A percentile compares a stretch with the other conserved stretches of the same genome.
Evolutionary conservation across 2,888 invertebrate genomes (phyloP).

Genomic region (Lysandra coridon): DNA sequence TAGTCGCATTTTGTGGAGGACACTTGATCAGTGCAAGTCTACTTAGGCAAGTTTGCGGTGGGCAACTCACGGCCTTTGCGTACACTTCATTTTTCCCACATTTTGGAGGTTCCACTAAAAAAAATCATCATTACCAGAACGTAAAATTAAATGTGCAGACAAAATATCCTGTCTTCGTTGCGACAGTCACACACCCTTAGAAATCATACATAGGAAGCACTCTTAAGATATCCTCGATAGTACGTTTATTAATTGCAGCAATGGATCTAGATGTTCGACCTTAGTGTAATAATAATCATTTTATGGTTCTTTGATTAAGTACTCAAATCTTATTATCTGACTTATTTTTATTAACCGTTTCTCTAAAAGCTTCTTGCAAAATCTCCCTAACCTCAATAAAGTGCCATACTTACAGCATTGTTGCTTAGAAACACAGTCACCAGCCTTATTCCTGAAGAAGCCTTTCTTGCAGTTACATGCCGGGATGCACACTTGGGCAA

Average conservation of each 20-base stretch:
- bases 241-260: too few relatives aligned
- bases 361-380: too few relatives aligned
- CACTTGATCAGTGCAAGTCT: conserved; percentile 42
- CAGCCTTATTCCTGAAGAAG: conserved; percentile 34
- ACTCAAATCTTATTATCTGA: too few relatives aligned
- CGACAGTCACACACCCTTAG: too few relatives aligned
- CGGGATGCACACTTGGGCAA: conserved; percentile 28
- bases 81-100: conserved; percentile 46
- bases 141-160: neutral
- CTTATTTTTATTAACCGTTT: too few relatives aligned
- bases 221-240: too few relatives aligned
- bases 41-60: conserved; percentile 45
- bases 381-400: neutral
- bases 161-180: neutral
- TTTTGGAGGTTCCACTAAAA: conserved; percentile 29
- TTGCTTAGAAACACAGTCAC: conserved; percentile 34
- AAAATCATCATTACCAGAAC: neutral
- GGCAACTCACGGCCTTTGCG: conserved; percentile 45
- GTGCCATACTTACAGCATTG: conserved; percentile 22
- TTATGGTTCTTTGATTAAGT: too few relatives aligned
- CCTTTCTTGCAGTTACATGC: conserved; percentile 33
- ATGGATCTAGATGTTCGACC: too few relatives aligned
- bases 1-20: conserved; percentile 34
- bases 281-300: too few relatives aligned
- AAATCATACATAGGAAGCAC: too few relatives aligned